Conservation (phyloP, 2,113 vertebrate genomes). For the Ciconia stormi region DNA sequence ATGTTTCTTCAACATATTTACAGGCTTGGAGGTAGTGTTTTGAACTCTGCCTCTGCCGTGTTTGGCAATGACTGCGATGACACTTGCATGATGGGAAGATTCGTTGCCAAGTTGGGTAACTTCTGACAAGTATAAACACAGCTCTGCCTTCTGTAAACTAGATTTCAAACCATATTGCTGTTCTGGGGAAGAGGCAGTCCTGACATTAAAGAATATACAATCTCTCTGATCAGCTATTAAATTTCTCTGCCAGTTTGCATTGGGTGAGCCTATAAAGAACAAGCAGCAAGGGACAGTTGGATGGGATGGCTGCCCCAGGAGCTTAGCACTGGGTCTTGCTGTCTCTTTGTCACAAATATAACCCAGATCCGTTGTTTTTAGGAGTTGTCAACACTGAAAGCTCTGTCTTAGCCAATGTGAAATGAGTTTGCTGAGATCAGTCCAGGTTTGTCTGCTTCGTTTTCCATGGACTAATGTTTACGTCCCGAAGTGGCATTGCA, state of each 20-base stretch:
- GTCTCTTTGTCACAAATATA: background rate
- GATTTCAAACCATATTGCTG: background rate
- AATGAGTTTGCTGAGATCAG: background rate
- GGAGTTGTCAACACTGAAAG: background rate
- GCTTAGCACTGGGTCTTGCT: background rate
- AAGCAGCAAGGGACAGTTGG: background rate
- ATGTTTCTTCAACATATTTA: background rate
- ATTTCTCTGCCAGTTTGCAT: background rate
- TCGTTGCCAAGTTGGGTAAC: conserved; percentile 40
- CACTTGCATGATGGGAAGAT: conserved; percentile 42
- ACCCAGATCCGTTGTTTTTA: background rate
- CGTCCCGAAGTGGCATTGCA: accelerated
- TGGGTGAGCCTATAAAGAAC: background rate
- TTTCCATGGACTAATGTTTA: background rate
- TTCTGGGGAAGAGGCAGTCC: background rate
- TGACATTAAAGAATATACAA: background rate
- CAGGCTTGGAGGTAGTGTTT: conserved; percentile 17
- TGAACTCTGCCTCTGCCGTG: conserved; percentile 36
- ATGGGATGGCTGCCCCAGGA: background rate
- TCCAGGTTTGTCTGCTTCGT: background rate
- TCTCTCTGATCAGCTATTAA: background rate
- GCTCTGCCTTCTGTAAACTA: conserved; percentile 35
- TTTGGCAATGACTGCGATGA: conserved; percentile 11
- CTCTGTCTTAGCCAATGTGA: background rate
- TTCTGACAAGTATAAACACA: conserved; percentile 54